These are phyloP conservation scores for Saxicola maurus DNA, from an alignment of 2,797 vertebrate genomes.

Conservation along the genomic window DNA sequence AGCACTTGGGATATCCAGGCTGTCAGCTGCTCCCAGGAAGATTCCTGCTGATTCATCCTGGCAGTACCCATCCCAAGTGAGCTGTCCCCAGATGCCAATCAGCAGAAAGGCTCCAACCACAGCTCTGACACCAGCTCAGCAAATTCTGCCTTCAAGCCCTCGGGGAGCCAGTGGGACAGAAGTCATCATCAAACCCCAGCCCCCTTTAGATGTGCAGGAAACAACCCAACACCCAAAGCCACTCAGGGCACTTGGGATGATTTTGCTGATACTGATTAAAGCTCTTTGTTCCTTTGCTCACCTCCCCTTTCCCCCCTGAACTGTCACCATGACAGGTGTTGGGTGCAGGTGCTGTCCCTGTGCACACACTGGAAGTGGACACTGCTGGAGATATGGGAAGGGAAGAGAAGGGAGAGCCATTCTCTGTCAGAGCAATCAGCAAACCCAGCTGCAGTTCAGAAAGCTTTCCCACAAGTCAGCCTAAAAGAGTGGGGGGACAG, in stretches of 20 bases:
- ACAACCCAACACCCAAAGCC: neutral
- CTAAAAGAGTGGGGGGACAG: neutral
- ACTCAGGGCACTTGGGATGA: neutral
- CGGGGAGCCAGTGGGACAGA: neutral
- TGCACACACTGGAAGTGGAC: neutral
- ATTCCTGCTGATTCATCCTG: slow-evolving; percentile 35
- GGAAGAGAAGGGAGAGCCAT: neutral
- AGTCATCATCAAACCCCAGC: neutral
- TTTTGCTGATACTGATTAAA: neutral
- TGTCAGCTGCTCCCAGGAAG: neutral
- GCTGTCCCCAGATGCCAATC: neutral
- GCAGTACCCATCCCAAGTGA: neutral
- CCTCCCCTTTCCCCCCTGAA: neutral
- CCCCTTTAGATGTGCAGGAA: neutral
- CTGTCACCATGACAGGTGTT: neutral
- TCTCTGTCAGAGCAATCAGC: neutral
- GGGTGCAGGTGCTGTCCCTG: neutral
- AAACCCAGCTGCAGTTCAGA: neutral
- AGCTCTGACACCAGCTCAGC: neutral
- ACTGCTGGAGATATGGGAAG: neutral
- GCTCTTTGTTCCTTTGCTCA: neutral
- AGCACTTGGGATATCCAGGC: slow-evolving; percentile 13
- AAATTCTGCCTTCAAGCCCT: neutral
- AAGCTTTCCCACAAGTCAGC: neutral
- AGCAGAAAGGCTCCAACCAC: neutral